Evolutionary conservation across 2,113 vertebrate genomes (phyloP).

Genomic region (Actinemys pallida): DNA sequence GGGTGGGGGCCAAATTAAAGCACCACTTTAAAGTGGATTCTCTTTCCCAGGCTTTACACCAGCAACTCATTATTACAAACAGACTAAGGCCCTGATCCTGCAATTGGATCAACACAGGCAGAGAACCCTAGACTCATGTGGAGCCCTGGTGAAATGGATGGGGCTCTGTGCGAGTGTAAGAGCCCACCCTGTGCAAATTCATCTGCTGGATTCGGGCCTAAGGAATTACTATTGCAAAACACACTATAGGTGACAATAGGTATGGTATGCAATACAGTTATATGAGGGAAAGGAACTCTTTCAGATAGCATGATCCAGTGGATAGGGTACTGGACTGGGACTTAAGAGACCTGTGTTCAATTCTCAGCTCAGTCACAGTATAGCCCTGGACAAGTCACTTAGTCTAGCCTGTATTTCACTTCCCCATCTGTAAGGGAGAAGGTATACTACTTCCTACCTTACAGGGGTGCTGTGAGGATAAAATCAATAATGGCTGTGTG

Average conservation of each 20-base stretch:
- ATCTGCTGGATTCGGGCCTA: not conserved
- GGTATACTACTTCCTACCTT: not conserved
- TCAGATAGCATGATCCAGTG: not conserved
- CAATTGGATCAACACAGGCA: not conserved
- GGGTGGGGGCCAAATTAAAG: not conserved
- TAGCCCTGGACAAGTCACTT: not conserved
- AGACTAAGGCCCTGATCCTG: not conserved
- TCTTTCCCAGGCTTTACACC: not conserved
- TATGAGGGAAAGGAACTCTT: not conserved
- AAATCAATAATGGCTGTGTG: slow-evolving; percentile 3
- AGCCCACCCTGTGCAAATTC: not conserved
- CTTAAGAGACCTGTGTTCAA: not conserved
- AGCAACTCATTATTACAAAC: not conserved
- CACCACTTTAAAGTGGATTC: not conserved
- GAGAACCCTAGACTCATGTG: not conserved
- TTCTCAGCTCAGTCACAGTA: not conserved
- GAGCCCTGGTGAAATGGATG: not conserved
- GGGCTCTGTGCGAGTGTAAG: not conserved
- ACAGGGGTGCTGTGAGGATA: not conserved
- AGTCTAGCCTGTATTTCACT: not conserved
- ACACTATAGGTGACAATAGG: not conserved
- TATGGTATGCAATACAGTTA: not conserved
- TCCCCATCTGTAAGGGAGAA: not conserved
- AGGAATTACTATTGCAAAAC: not conserved
- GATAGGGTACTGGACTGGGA: not conserved